phyloP scores from a whole-genome alignment of 2,888 invertebrate genomes.

The Sminthurides aquaticus region DNA sequence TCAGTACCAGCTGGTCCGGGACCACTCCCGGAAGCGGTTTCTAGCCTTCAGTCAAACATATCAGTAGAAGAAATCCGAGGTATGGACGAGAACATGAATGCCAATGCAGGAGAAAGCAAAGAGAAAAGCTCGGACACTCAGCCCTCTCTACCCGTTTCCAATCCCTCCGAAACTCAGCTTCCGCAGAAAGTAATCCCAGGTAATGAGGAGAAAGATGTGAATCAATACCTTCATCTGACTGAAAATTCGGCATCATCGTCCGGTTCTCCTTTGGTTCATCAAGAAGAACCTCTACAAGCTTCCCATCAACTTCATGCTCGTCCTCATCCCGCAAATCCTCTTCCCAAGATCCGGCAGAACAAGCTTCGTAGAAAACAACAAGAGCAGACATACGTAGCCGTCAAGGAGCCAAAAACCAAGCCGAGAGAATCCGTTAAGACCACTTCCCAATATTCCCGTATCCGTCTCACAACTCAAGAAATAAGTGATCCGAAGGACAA shows the following conservation, averaged over 20 bases:
- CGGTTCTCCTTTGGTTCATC: not conserved
- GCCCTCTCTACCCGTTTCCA: not conserved
- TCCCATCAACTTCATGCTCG: not conserved
- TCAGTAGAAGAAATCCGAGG: not conserved
- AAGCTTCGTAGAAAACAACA: not conserved
- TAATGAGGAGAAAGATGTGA: not conserved
- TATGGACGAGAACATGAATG: not conserved
- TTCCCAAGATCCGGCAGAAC: not conserved
- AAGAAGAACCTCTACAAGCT: not conserved
- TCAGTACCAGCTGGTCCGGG: not conserved
- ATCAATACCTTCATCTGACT: not conserved
- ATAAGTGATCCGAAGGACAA: not conserved
- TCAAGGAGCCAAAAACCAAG: not conserved
- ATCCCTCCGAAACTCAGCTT: not conserved
- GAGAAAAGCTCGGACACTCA: not conserved
- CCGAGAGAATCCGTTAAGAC: constrained; percentile 5
- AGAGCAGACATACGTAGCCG: not conserved
- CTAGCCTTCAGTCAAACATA: not conserved
- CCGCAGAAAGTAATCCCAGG: not conserved
- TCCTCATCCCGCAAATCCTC: not conserved
- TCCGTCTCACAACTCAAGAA: constrained; percentile 13
- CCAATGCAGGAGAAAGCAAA: not conserved
- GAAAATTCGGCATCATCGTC: not conserved
- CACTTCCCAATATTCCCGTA: constrained; percentile 21
- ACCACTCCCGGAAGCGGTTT: not conserved